Evolutionary conservation across 2,113 vertebrate species (phyloP), one percentile per base, ranked within the genome.

Genomic region (Columba janthina): DNA sequence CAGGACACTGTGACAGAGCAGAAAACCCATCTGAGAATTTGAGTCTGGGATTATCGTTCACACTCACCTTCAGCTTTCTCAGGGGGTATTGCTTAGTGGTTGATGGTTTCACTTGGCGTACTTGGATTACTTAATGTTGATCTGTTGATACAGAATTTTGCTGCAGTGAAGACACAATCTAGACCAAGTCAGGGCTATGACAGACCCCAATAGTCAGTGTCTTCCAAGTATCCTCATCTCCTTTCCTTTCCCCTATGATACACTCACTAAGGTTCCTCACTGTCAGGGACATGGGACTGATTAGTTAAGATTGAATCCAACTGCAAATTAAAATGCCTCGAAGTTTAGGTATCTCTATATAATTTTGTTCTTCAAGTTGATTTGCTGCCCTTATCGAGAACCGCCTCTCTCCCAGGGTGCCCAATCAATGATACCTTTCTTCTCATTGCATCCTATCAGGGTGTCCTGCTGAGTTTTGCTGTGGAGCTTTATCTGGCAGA

Each of bases 371-470:
- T 75, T 5, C 28, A 46, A 26, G 11, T 25, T 18, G 9, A 31
- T 67, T 79, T 89, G 24, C 10, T 86, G n/a, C 21, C 4, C 21
- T 80, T 79, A 4, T 28, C 40, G 38, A 56, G 38, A 80, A 29
- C 3, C 29, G 10, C 9, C 19, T 89, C 42, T 78, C 32, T 53
- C 20, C 17, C 14, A 50, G 6, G 2, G 8, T 34, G 6, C 15
- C 38, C 1, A 1, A 5, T 54, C 7, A 3, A 10, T 57, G 54
- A 80, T 7, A 71, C 3, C 9, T 2, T 0, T 54, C 17, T 85
- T 16, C 31, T 16, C 28, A 72, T 90, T 56, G 11, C 12, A 64
- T 51, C 24, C 3, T 48, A 21, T 4, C 12, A 38, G 66, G 11
- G 12, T 26, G 10, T 82, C 4, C 71, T 54, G 15, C 14, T 80